A percentile compares a stretch with the other conserved stretches of the same genome.
phyloP scores from a whole-genome alignment of 2,888 invertebrate species.

The Meteorus colon region DNA sequence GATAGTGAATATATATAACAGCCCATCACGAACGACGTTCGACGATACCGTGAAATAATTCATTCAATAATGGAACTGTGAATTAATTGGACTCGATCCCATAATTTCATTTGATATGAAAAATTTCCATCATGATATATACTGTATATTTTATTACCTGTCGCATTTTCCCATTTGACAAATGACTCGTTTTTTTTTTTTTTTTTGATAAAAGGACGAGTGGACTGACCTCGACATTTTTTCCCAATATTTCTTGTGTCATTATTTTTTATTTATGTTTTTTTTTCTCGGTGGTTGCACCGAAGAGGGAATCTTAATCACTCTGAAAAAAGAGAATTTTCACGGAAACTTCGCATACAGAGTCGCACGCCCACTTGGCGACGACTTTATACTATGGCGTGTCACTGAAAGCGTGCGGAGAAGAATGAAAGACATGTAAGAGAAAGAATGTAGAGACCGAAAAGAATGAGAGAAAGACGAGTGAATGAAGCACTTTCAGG shows the following conservation, averaged over 20 bases:
- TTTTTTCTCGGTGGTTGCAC: background rate
- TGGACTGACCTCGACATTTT: background rate
- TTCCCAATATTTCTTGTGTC: background rate
- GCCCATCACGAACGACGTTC: too few species aligned
- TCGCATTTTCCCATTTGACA: background rate
- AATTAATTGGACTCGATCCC: too few species aligned
- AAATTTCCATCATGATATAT: background rate
- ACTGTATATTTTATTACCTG: background rate
- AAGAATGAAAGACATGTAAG: background rate
- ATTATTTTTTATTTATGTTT: background rate
- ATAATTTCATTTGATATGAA: too few species aligned
- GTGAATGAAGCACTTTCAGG: slow-evolving; percentile 16
- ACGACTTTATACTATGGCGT: background rate
- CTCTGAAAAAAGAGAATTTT: slow-evolving; percentile 14
- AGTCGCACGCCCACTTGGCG: slow-evolving; percentile 3
- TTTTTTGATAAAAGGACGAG: background rate
- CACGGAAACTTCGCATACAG: slow-evolving; percentile 7
- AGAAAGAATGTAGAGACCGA: background rate
- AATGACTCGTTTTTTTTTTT: background rate
- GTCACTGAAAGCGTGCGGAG: background rate
- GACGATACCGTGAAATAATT: too few species aligned
- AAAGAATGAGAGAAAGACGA: background rate
- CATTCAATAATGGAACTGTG: too few species aligned
- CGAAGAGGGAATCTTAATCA: slow-evolving; percentile 13
- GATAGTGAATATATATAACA: too few species aligned